Evolutionary conservation across 1,140 invertebrate genomes (phyloP).

Genomic region (Galendromus occidentalis): DNA sequence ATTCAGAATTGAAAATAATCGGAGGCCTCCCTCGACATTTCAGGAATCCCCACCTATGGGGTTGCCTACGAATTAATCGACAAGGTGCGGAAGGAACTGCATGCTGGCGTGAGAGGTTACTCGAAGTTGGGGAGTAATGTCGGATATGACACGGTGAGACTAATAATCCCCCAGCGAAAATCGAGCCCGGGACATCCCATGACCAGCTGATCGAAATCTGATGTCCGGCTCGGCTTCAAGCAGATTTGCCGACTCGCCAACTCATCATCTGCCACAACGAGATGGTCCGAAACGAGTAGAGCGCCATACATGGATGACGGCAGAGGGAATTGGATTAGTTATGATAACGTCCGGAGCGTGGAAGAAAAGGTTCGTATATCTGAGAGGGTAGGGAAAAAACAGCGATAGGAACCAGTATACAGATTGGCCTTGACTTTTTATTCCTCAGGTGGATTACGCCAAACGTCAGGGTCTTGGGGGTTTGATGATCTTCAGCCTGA

Average conservation of each 20-base stretch:
- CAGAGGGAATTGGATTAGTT: background rate
- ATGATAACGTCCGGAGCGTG: background rate
- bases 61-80: background rate
- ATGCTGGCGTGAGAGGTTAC: background rate
- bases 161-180: too few relatives aligned
- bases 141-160: background rate
- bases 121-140: background rate
- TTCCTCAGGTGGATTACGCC: background rate
- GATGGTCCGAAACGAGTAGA: background rate
- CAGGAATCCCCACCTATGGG: constrained; percentile 4
- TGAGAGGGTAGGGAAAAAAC: too few relatives aligned
- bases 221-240: background rate
- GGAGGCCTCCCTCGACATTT: too few relatives aligned
- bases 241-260: background rate
- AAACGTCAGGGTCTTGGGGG: background rate
- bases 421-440: too few relatives aligned
- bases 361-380: background rate
- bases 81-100: background rate
- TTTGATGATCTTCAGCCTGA: constrained; percentile 1
- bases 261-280: background rate
- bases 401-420: too few relatives aligned
- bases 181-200: too few relatives aligned
- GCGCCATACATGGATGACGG: background rate
- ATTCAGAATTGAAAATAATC: too few relatives aligned
- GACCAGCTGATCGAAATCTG: too few relatives aligned